These are phyloP conservation scores for Agapornis roseicollis DNA, from an alignment of 2,113 vertebrate species.

Conservation along the genomic window DNA sequence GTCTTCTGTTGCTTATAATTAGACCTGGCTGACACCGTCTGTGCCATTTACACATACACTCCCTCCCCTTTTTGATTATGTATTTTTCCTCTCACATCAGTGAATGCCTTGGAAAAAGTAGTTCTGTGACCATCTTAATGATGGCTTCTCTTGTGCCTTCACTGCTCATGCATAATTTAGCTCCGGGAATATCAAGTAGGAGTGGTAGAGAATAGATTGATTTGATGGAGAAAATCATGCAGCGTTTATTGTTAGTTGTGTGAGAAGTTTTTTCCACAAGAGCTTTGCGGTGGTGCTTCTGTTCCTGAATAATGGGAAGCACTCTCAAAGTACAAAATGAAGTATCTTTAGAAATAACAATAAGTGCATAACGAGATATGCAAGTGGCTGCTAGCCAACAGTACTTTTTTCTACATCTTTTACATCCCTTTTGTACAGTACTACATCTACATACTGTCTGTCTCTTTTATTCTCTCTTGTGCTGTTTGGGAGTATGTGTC, in stretches of 20 bases:
- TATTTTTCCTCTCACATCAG: background rate
- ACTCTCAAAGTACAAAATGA: background rate
- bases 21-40: background rate
- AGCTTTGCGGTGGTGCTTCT: background rate
- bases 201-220: background rate
- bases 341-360: background rate
- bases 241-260: background rate
- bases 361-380: background rate
- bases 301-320: background rate
- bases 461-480: background rate
- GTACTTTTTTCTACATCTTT: background rate
- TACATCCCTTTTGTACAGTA: background rate
- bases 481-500: background rate
- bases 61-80: rapidly evolving
- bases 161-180: background rate
- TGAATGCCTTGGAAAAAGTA: background rate
- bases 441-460: background rate
- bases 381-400: background rate
- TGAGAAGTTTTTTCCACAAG: too few relatives aligned
- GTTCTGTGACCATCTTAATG: background rate
- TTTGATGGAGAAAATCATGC: background rate
- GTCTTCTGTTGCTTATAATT: background rate
- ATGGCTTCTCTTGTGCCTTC: background rate
- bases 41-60: background rate
- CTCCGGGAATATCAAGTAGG: background rate